Evolutionary conservation across 2,113 vertebrate species (phyloP), one percentile per base, ranked within the genome.

Genomic region (Epinephelus lanceolatus): DNA sequence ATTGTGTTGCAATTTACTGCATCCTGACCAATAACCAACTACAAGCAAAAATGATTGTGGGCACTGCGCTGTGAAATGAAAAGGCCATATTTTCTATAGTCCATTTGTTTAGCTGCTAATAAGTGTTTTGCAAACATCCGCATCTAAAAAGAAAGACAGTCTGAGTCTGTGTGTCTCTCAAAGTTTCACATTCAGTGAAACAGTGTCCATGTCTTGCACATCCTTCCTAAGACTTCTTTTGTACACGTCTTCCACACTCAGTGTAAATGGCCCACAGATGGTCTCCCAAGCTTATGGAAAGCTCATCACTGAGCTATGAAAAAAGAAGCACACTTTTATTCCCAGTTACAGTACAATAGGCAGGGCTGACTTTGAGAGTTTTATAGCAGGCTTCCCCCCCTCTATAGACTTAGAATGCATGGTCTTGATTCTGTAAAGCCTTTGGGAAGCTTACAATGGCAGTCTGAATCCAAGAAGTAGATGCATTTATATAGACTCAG

Each of bases 401-500:
- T 65, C 53, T 40, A 49, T 47, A 77, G 17, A 71, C 37, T 45
- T 52, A 18, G 21, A 56, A 67, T 68, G 25, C 47, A 68, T 62
- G 73, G 56, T 40, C 71, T 61, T 56, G 13, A 72, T 57, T 66
- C 21, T 81, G 27, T 63, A 63, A 72, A 81, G 73, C 55, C 40
- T 66, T 49, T 37, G 42, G 53, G 59, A 76, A 80, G 84, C 81
- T 82, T 69, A 71, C 19, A 60, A 13, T 18, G 51, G 56, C 65
- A 68, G 51, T 33, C 56, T 75, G 57, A 59, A 63, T 61, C 30
- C 59, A 57, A 47, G 42, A 70, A 45, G 72, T 67, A 60, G n/a
- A 79, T 78, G 49, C 42, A 61, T 71, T 71, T 75, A 59, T 68
- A 74, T 74, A 23, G 59, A 85, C 45, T 83, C 49, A 71, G 45